Evolutionary conservation across 1,140 invertebrate genomes (phyloP), one percentile per base, ranked within the genome.

Genomic region (Calycopis cecrops): DNA sequence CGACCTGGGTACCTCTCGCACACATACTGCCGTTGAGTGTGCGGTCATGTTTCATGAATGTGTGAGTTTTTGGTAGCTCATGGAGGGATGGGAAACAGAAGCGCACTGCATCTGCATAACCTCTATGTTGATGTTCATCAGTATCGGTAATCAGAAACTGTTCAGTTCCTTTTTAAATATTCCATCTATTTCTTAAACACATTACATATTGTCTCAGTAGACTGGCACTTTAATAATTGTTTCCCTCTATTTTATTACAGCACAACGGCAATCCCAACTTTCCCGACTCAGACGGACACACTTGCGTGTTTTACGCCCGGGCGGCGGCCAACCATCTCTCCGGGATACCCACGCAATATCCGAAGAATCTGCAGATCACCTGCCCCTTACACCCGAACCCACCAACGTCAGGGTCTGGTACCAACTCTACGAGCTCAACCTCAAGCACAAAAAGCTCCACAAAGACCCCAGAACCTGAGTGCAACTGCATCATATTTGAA

Each of bases 201-300:
- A n/a, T n/a, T n/a, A n/a, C n/a, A n/a, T n/a, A n/a, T n/a, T n/a
- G n/a, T n/a, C n/a, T n/a, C n/a, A n/a, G n/a, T n/a, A n/a, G n/a
- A n/a, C n/a, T n/a, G n/a, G n/a, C n/a, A n/a, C n/a, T n/a, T n/a
- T n/a, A n/a, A n/a, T n/a, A n/a, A n/a, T n/a, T n/a, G n/a, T n/a
- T n/a, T n/a, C n/a, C n/a, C n/a, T n/a, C n/a, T n/a, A 49, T 58
- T 52, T 35, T 18, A 55, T 74, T 68, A 9, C 79, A 88, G 87
- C 86, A 88, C 76, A 88, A 88, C 66, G 87, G 82, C 66, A 88
- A 88, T 65, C 85, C 87, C 0, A 88, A 88, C 73, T 83, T 75
- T 67, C 79, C 83, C 28, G 87, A 88, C 63, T 71, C 73, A 33
- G 87, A 88, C 62, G 85, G 85, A 0, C 80, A 87, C 63, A 78